A percentile compares a stretch with the other conserved stretches of the same genome.
Conservation (phyloP, 2,113 vertebrate species). For the Pteruthius melanotis region DNA sequence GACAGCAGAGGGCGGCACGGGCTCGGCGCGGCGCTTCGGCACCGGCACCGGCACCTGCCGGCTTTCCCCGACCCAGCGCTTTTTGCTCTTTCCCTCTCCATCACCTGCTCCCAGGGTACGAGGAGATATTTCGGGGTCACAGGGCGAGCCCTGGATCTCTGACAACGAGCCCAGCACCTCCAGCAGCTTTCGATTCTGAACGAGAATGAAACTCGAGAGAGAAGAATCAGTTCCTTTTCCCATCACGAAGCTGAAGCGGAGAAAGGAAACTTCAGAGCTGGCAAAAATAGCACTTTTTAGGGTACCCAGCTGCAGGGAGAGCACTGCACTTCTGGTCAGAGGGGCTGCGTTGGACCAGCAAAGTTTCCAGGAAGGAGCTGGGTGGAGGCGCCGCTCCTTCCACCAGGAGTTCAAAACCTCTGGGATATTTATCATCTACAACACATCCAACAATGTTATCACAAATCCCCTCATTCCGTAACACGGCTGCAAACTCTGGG, state of each 20-base stretch:
- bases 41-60: background rate
- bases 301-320: background rate
- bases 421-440: background rate
- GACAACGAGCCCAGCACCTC: background rate
- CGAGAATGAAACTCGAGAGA: background rate
- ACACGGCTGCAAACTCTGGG: background rate
- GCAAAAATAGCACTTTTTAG: background rate
- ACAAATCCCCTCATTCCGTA: background rate
- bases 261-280: constrained; percentile 7
- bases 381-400: background rate
- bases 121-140: background rate
- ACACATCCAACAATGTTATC: background rate
- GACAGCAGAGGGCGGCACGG: constrained; percentile 42
- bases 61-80: background rate
- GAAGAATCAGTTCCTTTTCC: constrained; percentile 41
- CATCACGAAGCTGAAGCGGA: background rate
- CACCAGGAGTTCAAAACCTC: background rate
- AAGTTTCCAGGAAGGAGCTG: background rate
- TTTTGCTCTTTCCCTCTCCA: background rate
- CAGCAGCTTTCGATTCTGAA: background rate
- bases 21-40: fast-evolving
- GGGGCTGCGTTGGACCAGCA: background rate
- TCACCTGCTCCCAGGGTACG: background rate
- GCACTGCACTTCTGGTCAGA: background rate
- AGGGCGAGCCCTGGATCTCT: background rate